These are phyloP conservation scores for Lepidocolaptes lacrymiger DNA, from an alignment of 2,797 vertebrate species.

Conservation along the genomic window DNA sequence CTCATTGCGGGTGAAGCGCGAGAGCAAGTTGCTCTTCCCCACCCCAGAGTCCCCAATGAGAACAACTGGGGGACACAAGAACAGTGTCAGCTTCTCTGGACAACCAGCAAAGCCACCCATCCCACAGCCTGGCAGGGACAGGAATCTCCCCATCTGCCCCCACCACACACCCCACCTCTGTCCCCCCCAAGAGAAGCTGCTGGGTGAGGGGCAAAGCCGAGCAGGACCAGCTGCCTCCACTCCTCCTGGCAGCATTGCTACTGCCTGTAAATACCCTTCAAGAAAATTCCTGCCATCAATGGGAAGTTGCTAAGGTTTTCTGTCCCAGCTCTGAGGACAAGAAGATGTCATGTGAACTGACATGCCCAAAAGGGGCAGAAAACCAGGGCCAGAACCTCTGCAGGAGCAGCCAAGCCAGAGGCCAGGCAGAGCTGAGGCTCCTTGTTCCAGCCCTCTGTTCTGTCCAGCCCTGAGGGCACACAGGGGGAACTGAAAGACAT, in stretches of 20 bases:
- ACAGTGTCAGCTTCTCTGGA: fast-evolving
- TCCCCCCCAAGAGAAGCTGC: background rate
- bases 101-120: background rate
- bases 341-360: fast-evolving
- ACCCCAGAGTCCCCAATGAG: slow-evolving; percentile 89
- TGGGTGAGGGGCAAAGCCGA: background rate
- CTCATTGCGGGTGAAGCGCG: slow-evolving; percentile 89
- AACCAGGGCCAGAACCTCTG: background rate
- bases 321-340: background rate
- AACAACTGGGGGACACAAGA: slow-evolving; percentile 77
- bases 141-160: background rate
- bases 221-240: background rate
- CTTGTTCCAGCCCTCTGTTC: background rate
- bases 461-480: background rate
- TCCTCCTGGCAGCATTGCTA: background rate
- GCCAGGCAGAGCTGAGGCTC: background rate
- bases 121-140: background rate
- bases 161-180: too few relatives aligned
- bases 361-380: fast-evolving
- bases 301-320: background rate
- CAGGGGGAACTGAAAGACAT: background rate
- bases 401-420: background rate
- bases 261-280: background rate
- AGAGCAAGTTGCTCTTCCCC: slow-evolving; percentile 90
- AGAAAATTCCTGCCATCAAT: background rate